Evolutionary conservation across 2,888 invertebrate genomes (phyloP).

Genomic region (Calliopum simillimum): DNA sequence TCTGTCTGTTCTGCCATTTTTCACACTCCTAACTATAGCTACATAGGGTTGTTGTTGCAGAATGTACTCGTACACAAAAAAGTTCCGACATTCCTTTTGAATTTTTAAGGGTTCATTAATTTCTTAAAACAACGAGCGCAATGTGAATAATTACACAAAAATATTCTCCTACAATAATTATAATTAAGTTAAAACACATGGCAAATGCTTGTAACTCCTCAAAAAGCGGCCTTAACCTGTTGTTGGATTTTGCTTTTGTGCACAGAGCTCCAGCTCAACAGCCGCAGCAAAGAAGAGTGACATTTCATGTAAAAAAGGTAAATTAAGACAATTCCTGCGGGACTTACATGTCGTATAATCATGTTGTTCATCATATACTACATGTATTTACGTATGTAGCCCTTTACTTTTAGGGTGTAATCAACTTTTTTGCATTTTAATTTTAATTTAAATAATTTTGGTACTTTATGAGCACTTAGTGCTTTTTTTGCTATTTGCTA

Average conservation of each 20-base stretch:
- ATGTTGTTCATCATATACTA: neutral
- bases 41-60: too few relatives aligned
- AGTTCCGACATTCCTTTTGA: too few relatives aligned
- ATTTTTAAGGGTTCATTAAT: too few relatives aligned
- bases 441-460: too few relatives aligned
- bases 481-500: too few relatives aligned
- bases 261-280: neutral
- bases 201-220: neutral
- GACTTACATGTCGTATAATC: neutral
- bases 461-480: too few relatives aligned
- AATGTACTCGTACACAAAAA: too few relatives aligned
- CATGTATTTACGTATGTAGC: too few relatives aligned
- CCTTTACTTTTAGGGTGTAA: too few relatives aligned
- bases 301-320: slow-evolving; percentile 16
- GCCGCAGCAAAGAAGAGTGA: neutral
- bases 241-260: neutral
- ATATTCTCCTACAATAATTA: neutral
- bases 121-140: slow-evolving; percentile 39
- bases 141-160: slow-evolving; percentile 8
- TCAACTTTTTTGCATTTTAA: too few relatives aligned
- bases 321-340: slow-evolving; percentile 26
- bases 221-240: slow-evolving; percentile 1
- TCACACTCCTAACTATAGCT: too few relatives aligned
- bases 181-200: slow-evolving; percentile 15
- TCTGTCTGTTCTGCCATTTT: too few relatives aligned